A percentile compares a stretch with the other conserved stretches of the same genome.
These are phyloP conservation scores for Apamea monoglypha DNA, from an alignment of 2,888 invertebrate genomes.

Conservation along the genomic window DNA sequence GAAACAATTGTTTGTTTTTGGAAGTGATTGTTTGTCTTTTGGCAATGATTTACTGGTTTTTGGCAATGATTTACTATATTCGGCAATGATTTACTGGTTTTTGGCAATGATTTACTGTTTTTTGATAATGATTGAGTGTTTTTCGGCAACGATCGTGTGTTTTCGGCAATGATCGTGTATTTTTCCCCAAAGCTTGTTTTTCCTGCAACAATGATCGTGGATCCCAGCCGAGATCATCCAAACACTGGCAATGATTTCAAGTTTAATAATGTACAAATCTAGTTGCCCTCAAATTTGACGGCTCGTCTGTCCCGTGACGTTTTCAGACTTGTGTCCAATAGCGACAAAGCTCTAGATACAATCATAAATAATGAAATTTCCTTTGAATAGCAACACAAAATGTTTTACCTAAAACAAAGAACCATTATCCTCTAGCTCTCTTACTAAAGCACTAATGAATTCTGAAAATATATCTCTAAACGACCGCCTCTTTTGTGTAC, in stretches of 20 bases:
- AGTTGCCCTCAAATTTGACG: not conserved
- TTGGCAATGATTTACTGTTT: not conserved
- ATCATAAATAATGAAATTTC: constrained; percentile 1
- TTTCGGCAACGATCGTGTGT: not conserved
- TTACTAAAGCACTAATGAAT: constrained; percentile 56
- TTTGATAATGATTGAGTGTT: too few species aligned
- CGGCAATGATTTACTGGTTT: not conserved
- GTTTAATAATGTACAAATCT: not conserved
- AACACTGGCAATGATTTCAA: not conserved
- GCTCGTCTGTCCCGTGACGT: too few species aligned
- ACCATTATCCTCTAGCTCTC: constrained; percentile 28
- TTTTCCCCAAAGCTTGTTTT: not conserved
- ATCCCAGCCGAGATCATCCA: not conserved
- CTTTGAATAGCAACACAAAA: constrained; percentile 11
- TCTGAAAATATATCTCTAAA: constrained; percentile 56
- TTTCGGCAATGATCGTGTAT: not conserved
- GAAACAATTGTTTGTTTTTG: not conserved
- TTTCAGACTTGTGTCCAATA: not conserved
- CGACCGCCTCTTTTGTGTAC: constrained; percentile 56
- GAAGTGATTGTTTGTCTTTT: not conserved
- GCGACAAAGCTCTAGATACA: too few species aligned
- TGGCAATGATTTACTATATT: too few species aligned
- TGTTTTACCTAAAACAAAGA: constrained; percentile 34
- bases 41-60: not conserved
- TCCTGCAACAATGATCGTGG: not conserved